These are phyloP conservation scores for Gallinago jamesoni DNA, from an alignment of 2,113 vertebrate genomes.

Conservation along the genomic window DNA sequence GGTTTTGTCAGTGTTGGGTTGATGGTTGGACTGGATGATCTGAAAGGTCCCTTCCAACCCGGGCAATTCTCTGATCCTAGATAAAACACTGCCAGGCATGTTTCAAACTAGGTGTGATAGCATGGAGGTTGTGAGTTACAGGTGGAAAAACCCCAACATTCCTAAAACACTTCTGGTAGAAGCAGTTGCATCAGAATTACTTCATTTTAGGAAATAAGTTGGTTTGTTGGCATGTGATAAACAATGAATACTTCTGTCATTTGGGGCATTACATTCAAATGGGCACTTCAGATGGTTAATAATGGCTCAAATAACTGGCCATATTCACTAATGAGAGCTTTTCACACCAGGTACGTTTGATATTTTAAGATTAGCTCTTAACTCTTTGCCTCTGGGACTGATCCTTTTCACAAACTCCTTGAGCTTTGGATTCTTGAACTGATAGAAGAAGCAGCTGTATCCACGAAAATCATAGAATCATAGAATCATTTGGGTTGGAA, in stretches of 20 bases:
- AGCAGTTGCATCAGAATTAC: neutral
- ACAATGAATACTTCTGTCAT: neutral
- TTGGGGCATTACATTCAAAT: neutral
- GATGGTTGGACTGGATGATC: too few species aligned
- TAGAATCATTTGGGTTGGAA: too few species aligned
- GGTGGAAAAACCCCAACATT: neutral
- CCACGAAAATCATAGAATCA: neutral
- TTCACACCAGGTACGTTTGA: neutral
- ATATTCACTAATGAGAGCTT: neutral
- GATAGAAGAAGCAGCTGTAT: neutral
- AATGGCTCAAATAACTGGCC: neutral
- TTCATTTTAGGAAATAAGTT: neutral
- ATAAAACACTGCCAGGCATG: neutral
- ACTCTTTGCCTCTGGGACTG: neutral
- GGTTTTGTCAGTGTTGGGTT: too few species aligned
- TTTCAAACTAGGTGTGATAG: neutral
- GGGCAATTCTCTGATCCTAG: neutral
- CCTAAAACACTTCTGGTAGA: neutral
- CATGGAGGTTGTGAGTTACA: neutral
- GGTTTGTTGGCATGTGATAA: neutral
- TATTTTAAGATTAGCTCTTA: neutral
- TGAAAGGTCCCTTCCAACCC: too few species aligned
- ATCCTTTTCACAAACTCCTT: neutral
- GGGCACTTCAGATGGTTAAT: neutral
- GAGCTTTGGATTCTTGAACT: neutral